A percentile compares a stretch with the other conserved stretches of the same genome.
phyloP scores from a whole-genome alignment of 2,797 vertebrate genomes.

The Liasis olivaceus region DNA sequence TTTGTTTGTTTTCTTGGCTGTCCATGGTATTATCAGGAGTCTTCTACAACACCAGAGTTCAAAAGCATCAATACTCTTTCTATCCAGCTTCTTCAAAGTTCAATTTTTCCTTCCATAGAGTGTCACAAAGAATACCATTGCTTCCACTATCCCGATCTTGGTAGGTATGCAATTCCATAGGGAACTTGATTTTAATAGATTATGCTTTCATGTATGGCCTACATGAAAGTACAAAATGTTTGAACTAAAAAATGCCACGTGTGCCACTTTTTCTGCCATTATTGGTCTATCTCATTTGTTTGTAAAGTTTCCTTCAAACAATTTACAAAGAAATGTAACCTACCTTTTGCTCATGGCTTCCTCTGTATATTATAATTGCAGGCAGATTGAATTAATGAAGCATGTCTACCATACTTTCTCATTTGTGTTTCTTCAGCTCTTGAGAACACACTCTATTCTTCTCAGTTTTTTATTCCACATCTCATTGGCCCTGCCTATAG shows the following conservation, averaged over 20 bases:
- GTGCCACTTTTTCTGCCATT: neutral
- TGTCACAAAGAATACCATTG: neutral
- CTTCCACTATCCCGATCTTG: neutral
- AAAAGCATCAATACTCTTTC: neutral
- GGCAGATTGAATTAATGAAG: neutral
- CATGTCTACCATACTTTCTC: neutral
- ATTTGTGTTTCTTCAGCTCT: neutral
- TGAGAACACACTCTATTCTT: neutral
- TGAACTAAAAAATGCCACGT: constrained; percentile 17
- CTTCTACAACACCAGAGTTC: neutral
- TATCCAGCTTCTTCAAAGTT: neutral
- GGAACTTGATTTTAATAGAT: constrained; percentile 2
- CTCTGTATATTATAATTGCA: neutral
- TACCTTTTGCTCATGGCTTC: neutral
- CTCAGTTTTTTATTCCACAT: neutral
- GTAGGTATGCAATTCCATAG: neutral
- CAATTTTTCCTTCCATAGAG: neutral
- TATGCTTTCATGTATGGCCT: neutral
- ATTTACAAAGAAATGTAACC: neutral
- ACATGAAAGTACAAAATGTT: neutral
- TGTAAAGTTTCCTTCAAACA: neutral
- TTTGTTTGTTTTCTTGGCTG: neutral
- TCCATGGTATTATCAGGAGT: neutral
- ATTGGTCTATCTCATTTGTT: neutral
- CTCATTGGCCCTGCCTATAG: neutral